Evolutionary conservation across 1,140 invertebrate species (phyloP), one percentile per base, ranked within the genome.

Genomic region (Drosophila funebris): DNA sequence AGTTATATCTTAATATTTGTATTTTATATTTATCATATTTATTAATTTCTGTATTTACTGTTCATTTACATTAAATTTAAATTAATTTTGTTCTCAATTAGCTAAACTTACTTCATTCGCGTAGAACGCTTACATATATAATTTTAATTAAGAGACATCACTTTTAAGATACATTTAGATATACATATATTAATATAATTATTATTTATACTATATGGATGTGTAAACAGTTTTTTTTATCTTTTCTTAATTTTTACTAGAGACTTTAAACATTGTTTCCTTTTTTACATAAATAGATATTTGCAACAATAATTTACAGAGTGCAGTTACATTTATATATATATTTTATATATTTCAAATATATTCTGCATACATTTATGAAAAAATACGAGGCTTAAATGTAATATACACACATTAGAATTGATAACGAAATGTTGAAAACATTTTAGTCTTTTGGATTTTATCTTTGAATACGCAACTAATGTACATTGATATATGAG

Each of bases 241-340:
- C 39, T 64, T 33, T 24, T 9, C 18, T 29, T 56, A 58, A 46
- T 77, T 76, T 71, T 82, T 48, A 61, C 66, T 73, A 73, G 31
- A 69, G 43, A 76, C 52, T 58, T 68, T 29, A 76, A 61, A 69
- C 43, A 46, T 37, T 33, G 7, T 52, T 16, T 18, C 33, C 8
- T 11, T 11, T 64, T 31, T 52, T 22, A 67, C 48, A 36, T 18
- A 70, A 70, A 68, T 76, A 71, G 71, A 75, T 52, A 72, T 52
- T 78, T 82, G 74, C 80, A 87, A 87, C 82, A 82, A 87, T 88
- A 72, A 78, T 87, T 60, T 88, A 87, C 83, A 88, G 54, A 54
- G 82, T 87, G 83, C 82, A 71, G 33, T 57, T 74, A 60, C 76
- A 81, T 63, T 75, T 67, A 63, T 70, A 27, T 44, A 24, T 67